Conservation (phyloP, 2,113 vertebrate species). For the Puntigrus tetrazona region DNA sequence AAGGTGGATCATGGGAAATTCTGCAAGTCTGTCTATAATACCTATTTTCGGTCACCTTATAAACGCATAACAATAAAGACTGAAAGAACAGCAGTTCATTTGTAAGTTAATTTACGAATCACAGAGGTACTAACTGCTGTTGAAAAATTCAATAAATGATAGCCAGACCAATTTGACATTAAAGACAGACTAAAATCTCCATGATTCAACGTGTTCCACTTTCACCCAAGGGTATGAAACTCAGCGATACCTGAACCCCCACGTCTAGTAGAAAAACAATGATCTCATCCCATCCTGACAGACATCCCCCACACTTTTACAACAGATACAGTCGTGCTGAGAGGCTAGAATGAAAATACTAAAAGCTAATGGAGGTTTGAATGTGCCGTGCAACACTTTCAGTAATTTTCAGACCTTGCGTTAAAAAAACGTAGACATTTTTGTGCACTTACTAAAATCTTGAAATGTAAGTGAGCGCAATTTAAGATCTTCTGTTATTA, state of each 20-base stretch:
- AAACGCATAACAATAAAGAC: background rate
- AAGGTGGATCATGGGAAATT: background rate
- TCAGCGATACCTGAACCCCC: background rate
- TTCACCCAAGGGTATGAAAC: background rate
- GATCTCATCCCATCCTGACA: background rate
- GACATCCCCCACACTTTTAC: background rate
- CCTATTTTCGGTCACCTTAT: background rate
- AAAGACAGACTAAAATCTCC: background rate
- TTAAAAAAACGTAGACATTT: background rate
- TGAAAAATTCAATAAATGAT: background rate
- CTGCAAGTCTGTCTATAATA: background rate
- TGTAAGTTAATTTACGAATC: background rate
- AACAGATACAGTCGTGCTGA: background rate
- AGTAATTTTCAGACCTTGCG: background rate
- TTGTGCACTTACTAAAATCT: background rate
- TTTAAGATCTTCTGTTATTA: background rate
- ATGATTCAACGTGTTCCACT: background rate
- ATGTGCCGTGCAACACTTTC: background rate
- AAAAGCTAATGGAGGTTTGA: background rate
- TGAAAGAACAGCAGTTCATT: background rate
- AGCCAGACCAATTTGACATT: background rate
- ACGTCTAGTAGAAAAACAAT: background rate
- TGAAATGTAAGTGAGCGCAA: background rate
- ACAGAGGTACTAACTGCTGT: background rate
- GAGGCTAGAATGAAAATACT: background rate